Base-by-base conservation (phyloP, 2,888 invertebrate species). In the Ferrisia virgata region DNA sequence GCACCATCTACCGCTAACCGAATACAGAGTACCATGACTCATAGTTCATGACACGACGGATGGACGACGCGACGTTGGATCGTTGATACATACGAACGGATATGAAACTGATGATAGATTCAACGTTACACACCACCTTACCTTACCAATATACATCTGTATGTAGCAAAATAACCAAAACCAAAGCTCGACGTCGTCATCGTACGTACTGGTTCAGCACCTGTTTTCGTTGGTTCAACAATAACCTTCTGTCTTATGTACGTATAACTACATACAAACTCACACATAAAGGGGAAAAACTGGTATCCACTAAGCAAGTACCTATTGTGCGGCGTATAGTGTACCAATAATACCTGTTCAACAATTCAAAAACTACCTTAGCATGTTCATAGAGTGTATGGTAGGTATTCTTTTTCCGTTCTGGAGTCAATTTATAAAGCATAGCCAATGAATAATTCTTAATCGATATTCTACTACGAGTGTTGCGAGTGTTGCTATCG, bases 21-120 rank as follows among this genome's bases (percentile, higher is more conserved):
- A 76, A 76, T 76, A 36, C 28, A 76, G 72, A 76, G 28, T 69
- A 53, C 39, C 6, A 64, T 76, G 72, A 76, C 72, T 76, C 72
- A 76, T 31, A 31, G 69, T 69, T 69, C 69, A 69, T 69, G 69
- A 31, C 69, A 69, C 13, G 69, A 22, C 2, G 6, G 18, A 53
- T 53, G 22, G 22, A 22, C n/a, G n/a, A n/a, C n/a, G n/a, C n/a
- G n/a, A n/a, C n/a, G n/a, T n/a, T n/a, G n/a, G n/a, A n/a, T n/a
- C n/a, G n/a, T n/a, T n/a, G n/a, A n/a, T n/a, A n/a, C n/a, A n/a
- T n/a, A n/a, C n/a, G n/a, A n/a, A n/a, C n/a, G n/a, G n/a, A n/a
- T n/a, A n/a, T n/a, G n/a, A 22, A 53, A 53, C 22, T 22, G 22
- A 53, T 53, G 53, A 22, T 22, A 18, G 22, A 15, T 2, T 47